Evolutionary conservation across 2,888 invertebrate genomes (phyloP).

Genomic region (Creontiades dilutus): DNA sequence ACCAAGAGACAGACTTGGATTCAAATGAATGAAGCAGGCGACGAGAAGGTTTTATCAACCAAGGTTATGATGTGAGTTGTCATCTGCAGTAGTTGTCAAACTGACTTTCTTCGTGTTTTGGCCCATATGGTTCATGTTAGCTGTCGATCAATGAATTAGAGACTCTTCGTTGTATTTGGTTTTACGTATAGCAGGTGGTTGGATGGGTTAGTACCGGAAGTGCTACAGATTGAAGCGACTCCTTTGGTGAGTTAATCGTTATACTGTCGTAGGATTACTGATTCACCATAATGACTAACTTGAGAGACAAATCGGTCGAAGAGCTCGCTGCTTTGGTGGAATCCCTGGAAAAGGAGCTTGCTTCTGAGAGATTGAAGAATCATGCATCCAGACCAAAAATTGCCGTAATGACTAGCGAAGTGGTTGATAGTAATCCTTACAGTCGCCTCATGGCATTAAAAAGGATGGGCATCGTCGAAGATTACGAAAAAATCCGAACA

Average conservation of each 20-base stretch:
- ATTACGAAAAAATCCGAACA: constrained; percentile 95
- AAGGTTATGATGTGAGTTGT: constrained; percentile 19
- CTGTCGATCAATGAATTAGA: background rate
- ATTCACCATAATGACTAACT: constrained; percentile 46
- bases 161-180: background rate
- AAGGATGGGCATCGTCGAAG: constrained; percentile 98
- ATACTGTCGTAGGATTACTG: background rate
- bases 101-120: background rate
- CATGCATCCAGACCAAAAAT: constrained; percentile 84
- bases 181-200: background rate
- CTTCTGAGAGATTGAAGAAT: constrained; percentile 49
- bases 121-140: background rate
- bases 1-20: too few relatives aligned
- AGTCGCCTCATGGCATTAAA: constrained; percentile 99
- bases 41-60: background rate
- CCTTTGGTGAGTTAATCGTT: background rate
- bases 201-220: background rate
- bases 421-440: constrained; percentile 96
- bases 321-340: constrained; percentile 59
- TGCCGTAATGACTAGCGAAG: constrained; percentile 95
- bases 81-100: background rate
- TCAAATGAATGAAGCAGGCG: too few relatives aligned
- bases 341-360: constrained; percentile 62
- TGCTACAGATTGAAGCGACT: background rate
- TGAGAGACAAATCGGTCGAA: constrained; percentile 18